Evolutionary conservation across 2,797 vertebrate genomes (phyloP).

Genomic region (Sebastes matsubarae): DNA sequence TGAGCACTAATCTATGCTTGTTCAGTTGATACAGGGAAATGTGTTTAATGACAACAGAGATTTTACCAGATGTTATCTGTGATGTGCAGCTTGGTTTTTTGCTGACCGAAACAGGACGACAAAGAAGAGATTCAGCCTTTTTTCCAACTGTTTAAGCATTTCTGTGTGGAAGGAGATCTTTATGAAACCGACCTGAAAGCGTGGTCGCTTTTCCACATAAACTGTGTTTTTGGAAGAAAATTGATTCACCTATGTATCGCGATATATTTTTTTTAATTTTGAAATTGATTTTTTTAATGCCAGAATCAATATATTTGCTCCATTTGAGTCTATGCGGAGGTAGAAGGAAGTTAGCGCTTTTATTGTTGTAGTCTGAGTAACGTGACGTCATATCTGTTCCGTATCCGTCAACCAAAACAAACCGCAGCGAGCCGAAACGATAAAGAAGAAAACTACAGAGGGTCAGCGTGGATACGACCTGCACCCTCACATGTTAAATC

Average conservation of each 20-base stretch:
- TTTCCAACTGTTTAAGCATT: background rate
- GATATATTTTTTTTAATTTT: too few relatives aligned
- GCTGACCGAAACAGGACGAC: background rate
- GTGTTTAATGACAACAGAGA: background rate
- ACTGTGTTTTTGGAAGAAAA: background rate
- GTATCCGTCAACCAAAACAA: too few relatives aligned
- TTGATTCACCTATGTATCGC: too few relatives aligned
- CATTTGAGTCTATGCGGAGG: too few relatives aligned
- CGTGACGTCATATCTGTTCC: too few relatives aligned
- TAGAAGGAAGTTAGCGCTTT: too few relatives aligned
- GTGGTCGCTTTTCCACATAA: background rate
- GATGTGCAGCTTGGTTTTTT: background rate
- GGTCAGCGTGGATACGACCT: fast-evolving
- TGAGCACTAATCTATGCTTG: background rate
- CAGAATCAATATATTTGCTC: too few relatives aligned
- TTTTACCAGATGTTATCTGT: background rate
- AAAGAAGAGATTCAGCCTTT: background rate
- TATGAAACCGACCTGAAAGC: background rate
- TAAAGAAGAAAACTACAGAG: too few relatives aligned
- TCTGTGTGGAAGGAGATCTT: background rate
- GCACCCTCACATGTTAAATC: too few relatives aligned
- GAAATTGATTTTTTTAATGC: too few relatives aligned
- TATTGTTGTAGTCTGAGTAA: too few relatives aligned
- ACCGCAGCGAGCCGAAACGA: too few relatives aligned
- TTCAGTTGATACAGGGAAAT: background rate